phyloP scores from a whole-genome alignment of 2,888 invertebrate species.

The Dorcus parallelipipedus region DNA sequence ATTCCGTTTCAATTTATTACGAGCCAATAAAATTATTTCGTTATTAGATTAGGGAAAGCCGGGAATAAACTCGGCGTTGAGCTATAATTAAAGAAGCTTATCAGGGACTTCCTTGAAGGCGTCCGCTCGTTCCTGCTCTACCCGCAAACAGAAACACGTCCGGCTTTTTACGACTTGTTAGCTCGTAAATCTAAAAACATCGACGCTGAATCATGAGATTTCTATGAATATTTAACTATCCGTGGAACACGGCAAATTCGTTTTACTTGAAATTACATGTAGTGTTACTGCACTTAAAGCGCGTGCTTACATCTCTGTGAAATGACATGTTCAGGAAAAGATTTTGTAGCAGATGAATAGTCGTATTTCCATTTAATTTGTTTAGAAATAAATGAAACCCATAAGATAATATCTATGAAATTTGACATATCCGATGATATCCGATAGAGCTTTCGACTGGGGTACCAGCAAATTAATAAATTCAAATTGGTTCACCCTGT shows the following conservation, averaged over 20 bases:
- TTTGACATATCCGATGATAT: too few species aligned
- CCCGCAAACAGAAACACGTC: neutral
- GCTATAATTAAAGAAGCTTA: constrained; percentile 16
- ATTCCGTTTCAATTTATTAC: constrained; percentile 16
- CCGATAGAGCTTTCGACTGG: too few species aligned
- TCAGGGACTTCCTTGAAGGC: constrained; percentile 7
- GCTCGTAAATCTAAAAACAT: neutral
- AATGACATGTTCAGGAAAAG: too few species aligned
- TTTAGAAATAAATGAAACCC: too few species aligned
- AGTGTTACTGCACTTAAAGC: too few species aligned
- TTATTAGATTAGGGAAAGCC: constrained; percentile 9
- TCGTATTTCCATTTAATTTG: too few species aligned
- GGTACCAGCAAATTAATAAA: too few species aligned
- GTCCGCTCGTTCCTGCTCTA: neutral
- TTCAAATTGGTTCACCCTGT: too few species aligned
- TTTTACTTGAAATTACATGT: too few species aligned
- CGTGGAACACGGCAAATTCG: neutral
- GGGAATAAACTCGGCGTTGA: constrained; percentile 4
- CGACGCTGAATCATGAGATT: neutral
- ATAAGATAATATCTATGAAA: too few species aligned
- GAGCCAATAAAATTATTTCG: constrained; percentile 15
- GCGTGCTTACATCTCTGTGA: too few species aligned
- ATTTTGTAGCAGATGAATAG: too few species aligned
- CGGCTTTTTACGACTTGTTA: neutral
- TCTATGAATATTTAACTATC: neutral